Evolutionary conservation across 2,888 invertebrate genomes (phyloP), one percentile per base, ranked within the genome.

Genomic region (Lithophane ornitopus): DNA sequence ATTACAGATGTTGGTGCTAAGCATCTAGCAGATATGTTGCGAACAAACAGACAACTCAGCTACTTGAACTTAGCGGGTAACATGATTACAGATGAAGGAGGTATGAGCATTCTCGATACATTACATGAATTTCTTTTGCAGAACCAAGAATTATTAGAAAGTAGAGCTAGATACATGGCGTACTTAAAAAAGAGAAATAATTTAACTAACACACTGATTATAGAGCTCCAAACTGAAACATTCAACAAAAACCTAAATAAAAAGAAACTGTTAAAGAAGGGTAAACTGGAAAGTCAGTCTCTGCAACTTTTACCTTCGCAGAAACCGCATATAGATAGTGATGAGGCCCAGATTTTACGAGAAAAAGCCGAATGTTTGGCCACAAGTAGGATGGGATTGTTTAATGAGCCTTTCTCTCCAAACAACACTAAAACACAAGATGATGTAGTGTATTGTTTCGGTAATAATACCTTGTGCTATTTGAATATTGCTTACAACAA

Each of bases 1-100:
- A 94, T 95, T 16, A 93, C 94, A 2, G 92, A 95, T 84, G 16
- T 77, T 0, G 95, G 95, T 1, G 92, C 89, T 0, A 89, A 84
- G 34, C 80, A 80, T 76, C 66, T 95, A 70, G 92, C 90, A 1
- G 78, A 91, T 4, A 88, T 89, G 0, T 74, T 95, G 8, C 87
- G 93, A 70, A 76, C 90, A 0, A 95, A 95, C 71, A 89, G 93
- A 76, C 84, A 89, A 14, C 74, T 95, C 2, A 69, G 80, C 19
- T 95, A 94, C 74, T 74, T 95, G 26, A 95, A 94, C 82, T 71
- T 95, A 73, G 86, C 94, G 3, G 91, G 89, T 58, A 95, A 95
- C 49, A 86, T 83, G 74, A 84, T 95, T 0, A 89, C 91, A 0
- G 95, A 95, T 70, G 75, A 73, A 2, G 95, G 95, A 1, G 91